These are phyloP conservation scores for Spialia ferax DNA, from an alignment of 2,888 invertebrate genomes.

Conservation along the genomic window DNA sequence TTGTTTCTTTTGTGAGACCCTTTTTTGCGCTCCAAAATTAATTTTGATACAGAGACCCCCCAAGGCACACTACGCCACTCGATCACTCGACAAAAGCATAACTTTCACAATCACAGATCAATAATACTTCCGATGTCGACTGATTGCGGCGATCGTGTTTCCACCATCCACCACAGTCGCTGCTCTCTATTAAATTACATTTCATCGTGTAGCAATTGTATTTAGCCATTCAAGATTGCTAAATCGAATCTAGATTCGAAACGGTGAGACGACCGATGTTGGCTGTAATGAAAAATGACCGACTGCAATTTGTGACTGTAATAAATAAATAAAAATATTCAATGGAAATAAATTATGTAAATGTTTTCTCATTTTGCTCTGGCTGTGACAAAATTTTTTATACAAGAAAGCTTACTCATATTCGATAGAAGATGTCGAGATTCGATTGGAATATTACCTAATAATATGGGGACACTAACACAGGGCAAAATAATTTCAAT, in stretches of 20 bases:
- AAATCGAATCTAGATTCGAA: conserved; percentile 31
- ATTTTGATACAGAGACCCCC: too few relatives aligned
- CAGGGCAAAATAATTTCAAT: too few relatives aligned
- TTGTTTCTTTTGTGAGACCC: too few relatives aligned
- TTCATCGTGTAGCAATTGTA: conserved; percentile 35
- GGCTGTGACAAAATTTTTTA: too few relatives aligned
- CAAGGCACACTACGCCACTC: too few relatives aligned
- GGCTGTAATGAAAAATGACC: neutral
- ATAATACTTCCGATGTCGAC: conserved; percentile 40
- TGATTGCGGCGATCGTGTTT: conserved; percentile 33
- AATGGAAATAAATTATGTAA: too few relatives aligned
- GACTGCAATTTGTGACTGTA: neutral
- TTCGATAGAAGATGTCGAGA: too few relatives aligned
- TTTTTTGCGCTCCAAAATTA: too few relatives aligned
- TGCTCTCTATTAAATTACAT: conserved; percentile 36
- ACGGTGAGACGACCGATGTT: conserved; percentile 8
- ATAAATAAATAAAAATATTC: neutral
- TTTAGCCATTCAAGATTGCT: conserved; percentile 38
- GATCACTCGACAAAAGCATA: conserved; percentile 39
- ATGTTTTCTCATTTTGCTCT: too few relatives aligned
- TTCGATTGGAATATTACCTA: too few relatives aligned
- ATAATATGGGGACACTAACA: too few relatives aligned
- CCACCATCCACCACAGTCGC: conserved; percentile 30
- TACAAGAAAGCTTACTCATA: too few relatives aligned
- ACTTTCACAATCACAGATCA: conserved; percentile 43